phyloP scores from a whole-genome alignment of 37 sponge, comb jelly and placozoan genomes.

The Bolinopsis microptera region DNA sequence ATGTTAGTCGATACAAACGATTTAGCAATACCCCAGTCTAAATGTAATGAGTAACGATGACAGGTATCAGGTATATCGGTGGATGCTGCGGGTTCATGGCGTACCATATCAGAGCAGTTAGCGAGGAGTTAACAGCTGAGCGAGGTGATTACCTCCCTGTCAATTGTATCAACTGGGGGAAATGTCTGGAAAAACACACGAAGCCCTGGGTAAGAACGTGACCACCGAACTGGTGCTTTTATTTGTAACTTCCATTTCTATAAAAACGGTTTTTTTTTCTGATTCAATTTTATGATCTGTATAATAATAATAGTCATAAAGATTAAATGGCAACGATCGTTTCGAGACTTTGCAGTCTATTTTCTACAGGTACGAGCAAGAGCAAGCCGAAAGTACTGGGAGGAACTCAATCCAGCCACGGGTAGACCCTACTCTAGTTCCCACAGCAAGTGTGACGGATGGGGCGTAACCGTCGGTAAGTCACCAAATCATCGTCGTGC shows the following conservation, averaged over 20 bases:
- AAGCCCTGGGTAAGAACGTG: conserved; percentile 61
- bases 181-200: conserved; percentile 54
- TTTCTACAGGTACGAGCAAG: neutral
- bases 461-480: conserved; percentile 68
- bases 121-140: conserved; percentile 62
- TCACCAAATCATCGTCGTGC: too few relatives aligned
- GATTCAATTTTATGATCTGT: too few relatives aligned
- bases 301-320: too few relatives aligned
- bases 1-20: too few relatives aligned
- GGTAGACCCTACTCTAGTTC: conserved; percentile 65
- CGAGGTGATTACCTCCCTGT: conserved; percentile 28
- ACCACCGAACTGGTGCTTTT: too few relatives aligned
- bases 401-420: conserved; percentile 67
- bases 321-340: too few relatives aligned
- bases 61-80: conserved; percentile 69
- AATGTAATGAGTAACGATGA: too few relatives aligned
- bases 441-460: conserved; percentile 30
- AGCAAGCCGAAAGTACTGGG: conserved; percentile 68
- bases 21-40: too few relatives aligned
- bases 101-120: conserved; percentile 68
- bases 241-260: too few relatives aligned
- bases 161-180: neutral
- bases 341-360: too few relatives aligned
- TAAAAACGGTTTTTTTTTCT: too few relatives aligned
- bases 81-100: conserved; percentile 70